Conservation (phyloP, 2,113 vertebrate genomes). For the Corythornis cristatus region DNA sequence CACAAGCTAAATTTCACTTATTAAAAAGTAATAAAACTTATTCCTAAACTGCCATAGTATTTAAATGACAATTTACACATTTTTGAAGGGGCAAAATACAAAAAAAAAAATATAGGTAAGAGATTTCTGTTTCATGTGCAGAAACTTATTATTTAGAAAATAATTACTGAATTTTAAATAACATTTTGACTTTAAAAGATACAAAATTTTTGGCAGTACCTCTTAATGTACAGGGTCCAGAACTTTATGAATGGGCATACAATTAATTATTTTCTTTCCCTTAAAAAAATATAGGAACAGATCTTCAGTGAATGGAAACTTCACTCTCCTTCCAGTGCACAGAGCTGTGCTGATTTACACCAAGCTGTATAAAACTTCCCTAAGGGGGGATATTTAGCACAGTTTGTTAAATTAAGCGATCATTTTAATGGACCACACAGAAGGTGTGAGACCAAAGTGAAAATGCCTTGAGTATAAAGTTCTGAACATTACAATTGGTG, state of each 20-base stretch:
- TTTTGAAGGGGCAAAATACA: not conserved
- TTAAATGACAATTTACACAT: not conserved
- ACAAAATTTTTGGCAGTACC: not conserved
- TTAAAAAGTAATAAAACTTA: not conserved
- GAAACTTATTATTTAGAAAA: not conserved
- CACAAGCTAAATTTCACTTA: not conserved
- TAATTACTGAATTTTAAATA: not conserved
- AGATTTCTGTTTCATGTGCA: not conserved
- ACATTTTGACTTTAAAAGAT: not conserved
- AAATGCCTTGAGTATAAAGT: constrained; percentile 35
- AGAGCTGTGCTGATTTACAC: not conserved
- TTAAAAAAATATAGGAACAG: not conserved
- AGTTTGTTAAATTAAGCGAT: constrained; percentile 20
- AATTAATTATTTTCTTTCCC: not conserved
- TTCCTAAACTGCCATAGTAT: not conserved
- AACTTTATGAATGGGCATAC: not conserved
- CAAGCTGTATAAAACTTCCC: not conserved
- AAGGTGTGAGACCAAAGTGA: constrained; percentile 17
- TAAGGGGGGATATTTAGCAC: not conserved
- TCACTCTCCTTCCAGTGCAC: not conserved
- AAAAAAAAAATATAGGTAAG: not conserved
- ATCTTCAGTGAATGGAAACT: not conserved
- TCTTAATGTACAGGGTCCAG: not conserved
- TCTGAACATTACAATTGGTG: constrained; percentile 21
- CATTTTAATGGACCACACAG: constrained; percentile 21